A percentile compares a stretch with the other conserved stretches of the same genome.
Evolutionary conservation across 2,113 vertebrate genomes (phyloP).

Genomic region (Paradoxurus hermaphroditus): DNA sequence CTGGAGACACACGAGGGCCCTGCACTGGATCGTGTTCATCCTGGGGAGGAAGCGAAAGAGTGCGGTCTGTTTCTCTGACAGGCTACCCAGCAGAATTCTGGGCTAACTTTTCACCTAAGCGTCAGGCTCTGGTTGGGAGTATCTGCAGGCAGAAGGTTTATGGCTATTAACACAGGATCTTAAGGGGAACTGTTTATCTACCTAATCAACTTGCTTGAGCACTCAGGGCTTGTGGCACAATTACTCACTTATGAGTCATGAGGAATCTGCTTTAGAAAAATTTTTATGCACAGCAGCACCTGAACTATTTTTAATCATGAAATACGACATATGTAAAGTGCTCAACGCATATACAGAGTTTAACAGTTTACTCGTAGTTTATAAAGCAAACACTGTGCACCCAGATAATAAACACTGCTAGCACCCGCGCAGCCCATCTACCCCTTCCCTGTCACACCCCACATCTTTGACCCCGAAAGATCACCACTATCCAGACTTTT

Average conservation of each 20-base stretch:
- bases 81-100: not conserved
- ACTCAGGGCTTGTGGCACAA: too few relatives aligned
- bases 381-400: not conserved
- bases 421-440: not conserved
- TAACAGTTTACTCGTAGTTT: not conserved
- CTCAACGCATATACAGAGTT: not conserved
- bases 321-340: not conserved
- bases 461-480: not conserved
- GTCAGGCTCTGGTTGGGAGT: not conserved
- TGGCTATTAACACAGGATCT: not conserved
- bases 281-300: not conserved
- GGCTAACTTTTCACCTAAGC: not conserved
- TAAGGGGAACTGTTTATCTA: not conserved
- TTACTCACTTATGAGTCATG: not conserved
- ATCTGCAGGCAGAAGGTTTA: not conserved
- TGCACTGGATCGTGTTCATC: slow-evolving; percentile 91
- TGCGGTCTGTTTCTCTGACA: rapidly evolving
- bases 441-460: not conserved
- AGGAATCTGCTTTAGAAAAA: not conserved
- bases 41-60: slow-evolving; percentile 77
- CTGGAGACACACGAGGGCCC: slow-evolving; percentile 94
- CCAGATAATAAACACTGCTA: rapidly evolving
- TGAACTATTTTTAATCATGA: not conserved
- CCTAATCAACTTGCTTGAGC: not conserved
- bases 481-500: not conserved